Base-by-base conservation (phyloP, 1,140 invertebrate species). In the Halesus radiatus region DNA sequence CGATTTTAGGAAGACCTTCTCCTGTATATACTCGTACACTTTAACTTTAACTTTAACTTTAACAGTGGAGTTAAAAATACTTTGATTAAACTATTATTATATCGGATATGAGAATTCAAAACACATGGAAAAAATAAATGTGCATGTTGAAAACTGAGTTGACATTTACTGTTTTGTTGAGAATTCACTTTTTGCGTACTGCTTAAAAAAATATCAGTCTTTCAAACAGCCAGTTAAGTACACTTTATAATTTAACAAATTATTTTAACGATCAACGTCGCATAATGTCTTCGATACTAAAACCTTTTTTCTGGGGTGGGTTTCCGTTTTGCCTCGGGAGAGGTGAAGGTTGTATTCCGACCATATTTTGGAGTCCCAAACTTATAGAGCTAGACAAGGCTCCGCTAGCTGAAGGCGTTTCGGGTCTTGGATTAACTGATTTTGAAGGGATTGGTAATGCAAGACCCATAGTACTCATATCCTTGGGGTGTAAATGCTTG, bases 241-340 rank as follows among this genome's bases (percentile, higher is more conserved):
- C 66, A 79, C 26, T 80, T 29, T 45, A 16, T 29, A 54, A n/a
- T 22, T 45, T 26, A 72, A 15, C 26, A 18, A 10, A 7, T 45
- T 13, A 45, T 45, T 45, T 45, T 45, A 45, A 45, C 37, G 20
- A 81, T 88, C 88, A 94, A 86, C 92, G 92, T 84, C 93, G 89
- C 93, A 94, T 94, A 74, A 94, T 94, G 82, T 94, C 93, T 85
- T 93, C 93, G 87, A 94, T 94, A 85, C 92, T 93, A 85, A 94
- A 94, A 32, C 93, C 93, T 85, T 93, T 89, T 89, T 92, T 88
- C 85, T 91, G 83, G 81, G 89, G 84, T 83, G 87, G 84, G 81
- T 91, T 70, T 85, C 90, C 79, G 86, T 91, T 80, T 84, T 91
- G 80, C 86, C 91, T 80, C 84, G 88, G 45, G 87, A 89, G 82